Base-by-base conservation (phyloP, 23 tunicate genomes). In the Botrylloides violaceus region DNA sequence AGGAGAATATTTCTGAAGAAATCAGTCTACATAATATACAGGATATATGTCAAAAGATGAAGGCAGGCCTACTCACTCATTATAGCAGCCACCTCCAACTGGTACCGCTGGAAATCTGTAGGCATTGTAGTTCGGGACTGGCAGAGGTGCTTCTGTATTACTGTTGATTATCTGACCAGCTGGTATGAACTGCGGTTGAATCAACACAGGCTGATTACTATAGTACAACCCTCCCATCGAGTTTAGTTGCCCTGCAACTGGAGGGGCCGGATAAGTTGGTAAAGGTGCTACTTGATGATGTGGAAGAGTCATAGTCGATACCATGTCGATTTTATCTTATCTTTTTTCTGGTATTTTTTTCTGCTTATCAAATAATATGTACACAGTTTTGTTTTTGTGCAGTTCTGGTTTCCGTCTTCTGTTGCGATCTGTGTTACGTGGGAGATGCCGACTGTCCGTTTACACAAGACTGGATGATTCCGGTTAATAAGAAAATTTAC, bases 1-100 rank as follows among this genome's bases (percentile, higher is more conserved):
- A n/a, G n/a, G n/a, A n/a, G n/a, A n/a, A n/a, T n/a, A n/a, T n/a
- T n/a, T n/a, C n/a, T n/a, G n/a, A n/a, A n/a, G n/a, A n/a, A n/a
- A n/a, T n/a, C n/a, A n/a, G n/a, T n/a, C n/a, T n/a, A n/a, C n/a
- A n/a, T n/a, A n/a, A n/a, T n/a, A n/a, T n/a, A n/a, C n/a, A n/a
- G n/a, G n/a, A n/a, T n/a, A n/a, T n/a, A n/a, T n/a, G n/a, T n/a
- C n/a, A n/a, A n/a, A n/a, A n/a, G n/a, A n/a, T n/a, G n/a, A n/a
- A n/a, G n/a, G n/a, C n/a, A n/a, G n/a, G n/a, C n/a, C n/a, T 20
- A 83, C 97, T 90, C 71, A 90, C 97, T 90, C 97, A 77, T 90
- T 90, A 43, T 90, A 90, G 77, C 83, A 83, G 27, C 97, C 97
- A 53, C 97, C 97, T 29, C 97, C 97, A 36, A 90, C 97, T 1